Base-by-base conservation (phyloP, 1,140 invertebrate genomes). In the Oncopodura yosiiana region DNA sequence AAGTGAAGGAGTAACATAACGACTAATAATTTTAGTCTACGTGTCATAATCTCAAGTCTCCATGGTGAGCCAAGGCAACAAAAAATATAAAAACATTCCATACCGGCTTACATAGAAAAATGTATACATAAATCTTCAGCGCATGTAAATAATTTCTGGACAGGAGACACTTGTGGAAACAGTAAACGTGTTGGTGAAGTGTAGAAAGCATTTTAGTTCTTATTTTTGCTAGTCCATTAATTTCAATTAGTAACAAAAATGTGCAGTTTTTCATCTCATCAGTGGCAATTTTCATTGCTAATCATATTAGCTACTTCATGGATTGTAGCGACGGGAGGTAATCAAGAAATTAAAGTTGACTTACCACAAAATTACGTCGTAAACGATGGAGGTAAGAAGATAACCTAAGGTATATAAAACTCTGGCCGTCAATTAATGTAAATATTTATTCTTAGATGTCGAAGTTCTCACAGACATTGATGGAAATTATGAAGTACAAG, bases 401-500 rank as follows among this genome's bases (percentile, higher is more conserved):
- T n/a, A 18, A n/a, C 16, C 24, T n/a, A n/a, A n/a, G 12, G 16
- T 50, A 5, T 23, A 9, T 45, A 24, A 14, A 6, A 30, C 11
- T 46, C 21, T 12, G 24, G 14, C 5, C 21, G 5, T 42, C 39
- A n/a, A 42, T 11, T 42, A 6, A 42, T 45, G 24, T 45, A 8
- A 45, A 45, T 46, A 30, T 30, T 30, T 16, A n/a, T 48, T 61
- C 43, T 24, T 49, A 66, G 67, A 67, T 62, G 56, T 69, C 2
- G 59, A 65, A 41, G 56, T 62, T 18, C 29, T 66, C 24, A 62
- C 60, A 32, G 62, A 61, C 32, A 36, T 67, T 3, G 55, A 65
- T 32, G 65, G 68, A 16, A 68, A 70, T 56, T 68, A 68, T 27
- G 66, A 66, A 27, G 63, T 67, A n/a, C 41, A 41, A 34, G 67